phyloP scores from a whole-genome alignment of 2,113 vertebrate species.

The Chionomys nivalis region DNA sequence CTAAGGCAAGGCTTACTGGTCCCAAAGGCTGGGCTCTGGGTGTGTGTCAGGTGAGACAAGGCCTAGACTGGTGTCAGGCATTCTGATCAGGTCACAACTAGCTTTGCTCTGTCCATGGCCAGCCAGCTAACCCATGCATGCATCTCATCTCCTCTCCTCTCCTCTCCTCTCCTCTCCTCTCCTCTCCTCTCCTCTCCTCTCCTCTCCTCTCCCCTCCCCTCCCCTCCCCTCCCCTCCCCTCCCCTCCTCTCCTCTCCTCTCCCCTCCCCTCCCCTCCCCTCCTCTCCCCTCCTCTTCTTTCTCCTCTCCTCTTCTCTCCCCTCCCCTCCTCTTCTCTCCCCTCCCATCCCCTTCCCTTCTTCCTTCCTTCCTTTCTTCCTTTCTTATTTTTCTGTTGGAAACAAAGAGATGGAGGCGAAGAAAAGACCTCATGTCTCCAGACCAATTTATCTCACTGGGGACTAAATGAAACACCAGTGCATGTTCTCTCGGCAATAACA shows the following conservation, averaged over 20 bases:
- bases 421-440: slow-evolving; percentile 4
- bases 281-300: too few species aligned
- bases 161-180: too few species aligned
- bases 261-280: too few species aligned
- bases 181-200: too few species aligned
- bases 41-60: slow-evolving; percentile 16
- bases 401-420: slow-evolving; percentile 35
- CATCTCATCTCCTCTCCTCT: too few species aligned
- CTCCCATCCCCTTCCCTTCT: too few species aligned
- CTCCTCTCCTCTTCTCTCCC: too few species aligned
- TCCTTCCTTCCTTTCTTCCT: too few species aligned
- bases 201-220: too few species aligned
- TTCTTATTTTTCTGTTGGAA: slow-evolving; percentile 52
- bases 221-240: too few species aligned
- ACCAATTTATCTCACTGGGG: not conserved
- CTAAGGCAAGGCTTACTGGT: not conserved
- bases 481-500: not conserved
- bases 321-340: too few species aligned
- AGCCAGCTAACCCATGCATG: slow-evolving; percentile 2
- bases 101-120: slow-evolving; percentile 48
- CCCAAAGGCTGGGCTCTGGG: not conserved
- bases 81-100: slow-evolving; percentile 36
- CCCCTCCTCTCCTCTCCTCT: too few species aligned
- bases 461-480: not conserved
- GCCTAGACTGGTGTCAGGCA: not conserved